Conservation (phyloP, 35 echinoderm and acorn worm genomes). For the Ptychodera flava region DNA sequence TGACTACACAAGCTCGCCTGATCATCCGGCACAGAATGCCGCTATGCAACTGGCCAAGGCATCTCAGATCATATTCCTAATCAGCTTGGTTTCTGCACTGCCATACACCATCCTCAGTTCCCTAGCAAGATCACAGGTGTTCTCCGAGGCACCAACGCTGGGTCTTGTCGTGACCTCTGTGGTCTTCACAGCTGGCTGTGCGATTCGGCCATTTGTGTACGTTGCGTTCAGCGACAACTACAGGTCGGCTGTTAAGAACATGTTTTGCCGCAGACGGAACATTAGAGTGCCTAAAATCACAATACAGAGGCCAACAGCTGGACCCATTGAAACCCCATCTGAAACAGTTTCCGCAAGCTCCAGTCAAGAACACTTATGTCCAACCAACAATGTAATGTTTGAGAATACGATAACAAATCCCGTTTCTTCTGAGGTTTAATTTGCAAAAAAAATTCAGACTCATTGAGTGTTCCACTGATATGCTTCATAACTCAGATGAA, state of each 20-base stretch:
- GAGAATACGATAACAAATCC: no score
- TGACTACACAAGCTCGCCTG: background rate
- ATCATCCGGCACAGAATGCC: background rate
- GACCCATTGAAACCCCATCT: no score
- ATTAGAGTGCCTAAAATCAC: no score
- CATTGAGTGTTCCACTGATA: no score
- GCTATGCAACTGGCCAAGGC: background rate
- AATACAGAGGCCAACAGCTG: no score
- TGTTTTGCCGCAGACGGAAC: background rate
- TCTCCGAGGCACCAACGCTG: background rate
- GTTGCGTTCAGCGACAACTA: background rate
- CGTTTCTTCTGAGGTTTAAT: no score
- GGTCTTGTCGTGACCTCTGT: background rate
- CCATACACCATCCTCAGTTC: background rate
- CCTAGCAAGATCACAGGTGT: background rate
- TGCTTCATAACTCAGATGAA: no score
- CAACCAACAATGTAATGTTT: no score
- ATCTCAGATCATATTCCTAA: background rate
- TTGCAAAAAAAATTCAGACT: no score
- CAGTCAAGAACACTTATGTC: no score
- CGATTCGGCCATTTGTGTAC: background rate
- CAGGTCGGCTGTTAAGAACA: background rate
- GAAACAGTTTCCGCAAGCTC: no score
- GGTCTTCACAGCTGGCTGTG: background rate
- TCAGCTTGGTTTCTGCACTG: background rate